phyloP scores from a whole-genome alignment of 64 coral and sea anemone species.

The Dendrophyllia cribrosa region DNA sequence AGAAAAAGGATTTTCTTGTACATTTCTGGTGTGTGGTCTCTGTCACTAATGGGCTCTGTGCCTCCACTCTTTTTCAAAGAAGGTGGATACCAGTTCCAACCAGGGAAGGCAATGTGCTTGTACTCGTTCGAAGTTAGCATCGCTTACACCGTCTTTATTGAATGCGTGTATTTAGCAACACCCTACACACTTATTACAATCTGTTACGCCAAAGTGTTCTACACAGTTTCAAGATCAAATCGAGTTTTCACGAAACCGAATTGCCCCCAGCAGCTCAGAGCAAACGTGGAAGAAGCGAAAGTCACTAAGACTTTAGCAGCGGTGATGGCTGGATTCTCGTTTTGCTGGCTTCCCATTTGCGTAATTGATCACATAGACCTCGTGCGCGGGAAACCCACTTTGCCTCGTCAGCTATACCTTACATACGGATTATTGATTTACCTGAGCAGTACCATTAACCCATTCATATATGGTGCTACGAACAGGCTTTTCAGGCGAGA shows the following conservation, averaged over 20 bases:
- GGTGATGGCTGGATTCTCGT: constrained; percentile 40
- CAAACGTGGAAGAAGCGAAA: constrained; percentile 58
- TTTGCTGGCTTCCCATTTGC: constrained; percentile 64
- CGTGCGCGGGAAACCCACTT: constrained; percentile 31
- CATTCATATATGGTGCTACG: constrained; percentile 58
- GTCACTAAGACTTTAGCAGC: constrained; percentile 62
- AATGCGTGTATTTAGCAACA: constrained; percentile 21
- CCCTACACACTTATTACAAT: constrained; percentile 29
- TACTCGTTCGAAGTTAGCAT: constrained; percentile 34
- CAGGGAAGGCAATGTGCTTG: constrained; percentile 65
- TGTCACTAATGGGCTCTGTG: constrained; percentile 9
- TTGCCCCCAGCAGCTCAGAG: constrained; percentile 1
- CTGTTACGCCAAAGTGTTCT: constrained; percentile 47
- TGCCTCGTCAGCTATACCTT: constrained; percentile 50
- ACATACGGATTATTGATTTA: constrained; percentile 56
- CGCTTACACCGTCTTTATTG: constrained; percentile 44
- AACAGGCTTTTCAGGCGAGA: constrained; percentile 63
- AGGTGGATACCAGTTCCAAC: constrained; percentile 28
- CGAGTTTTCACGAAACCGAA: constrained; percentile 18
- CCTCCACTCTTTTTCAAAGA: constrained; percentile 39
- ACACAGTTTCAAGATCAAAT: constrained; percentile 20
- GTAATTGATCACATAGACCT: constrained; percentile 48
- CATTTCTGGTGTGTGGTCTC: constrained; percentile 38
- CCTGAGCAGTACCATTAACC: constrained; percentile 59
- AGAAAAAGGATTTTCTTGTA: constrained; percentile 24